Evolutionary conservation across 2,888 invertebrate species (phyloP).

Genomic region (Bellardia bayeri): DNA sequence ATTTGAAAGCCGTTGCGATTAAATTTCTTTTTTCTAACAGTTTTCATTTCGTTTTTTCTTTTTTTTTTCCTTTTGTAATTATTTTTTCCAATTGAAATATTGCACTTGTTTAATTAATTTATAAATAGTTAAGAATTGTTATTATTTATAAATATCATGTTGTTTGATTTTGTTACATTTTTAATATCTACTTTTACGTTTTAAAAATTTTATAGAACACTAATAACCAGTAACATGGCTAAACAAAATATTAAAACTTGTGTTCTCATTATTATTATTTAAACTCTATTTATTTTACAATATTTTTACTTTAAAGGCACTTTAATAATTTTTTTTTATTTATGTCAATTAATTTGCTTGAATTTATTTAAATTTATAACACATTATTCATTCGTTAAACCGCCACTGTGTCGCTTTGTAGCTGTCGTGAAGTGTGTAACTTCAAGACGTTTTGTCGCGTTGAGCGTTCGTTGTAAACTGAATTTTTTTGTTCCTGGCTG

Average conservation of each 20-base stretch:
- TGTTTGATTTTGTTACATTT: conserved; percentile 27
- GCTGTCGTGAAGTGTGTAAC: conserved; percentile 4
- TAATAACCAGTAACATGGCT: conserved; percentile 79
- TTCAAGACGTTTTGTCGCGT: conserved; percentile 66
- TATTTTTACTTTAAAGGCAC: conserved; percentile 20
- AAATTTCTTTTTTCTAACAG: conserved; percentile 60
- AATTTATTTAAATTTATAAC: conserved; percentile 24
- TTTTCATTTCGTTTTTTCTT: conserved; percentile 57
- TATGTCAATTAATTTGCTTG: conserved; percentile 10
- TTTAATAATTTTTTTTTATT: conserved; percentile 14
- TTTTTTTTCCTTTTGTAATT: conserved; percentile 7
- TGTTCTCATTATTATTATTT: conserved; percentile 77
- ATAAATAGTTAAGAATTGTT: not conserved
- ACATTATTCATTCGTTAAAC: conserved; percentile 3
- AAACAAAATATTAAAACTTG: conserved; percentile 80
- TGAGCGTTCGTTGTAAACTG: conserved; percentile 67
- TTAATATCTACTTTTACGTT: conserved; percentile 20
- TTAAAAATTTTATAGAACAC: conserved; percentile 76
- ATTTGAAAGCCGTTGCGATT: conserved; percentile 77
- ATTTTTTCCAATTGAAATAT: conserved; percentile 2
- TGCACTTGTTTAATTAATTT: conserved; percentile 28
- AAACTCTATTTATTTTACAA: not conserved
- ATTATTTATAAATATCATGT: conserved; percentile 32
- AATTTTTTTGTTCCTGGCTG: conserved; percentile 48
- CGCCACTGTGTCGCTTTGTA: not conserved